Base-by-base conservation (phyloP, 2,888 invertebrate species). In the Lycophotia porphyrea region DNA sequence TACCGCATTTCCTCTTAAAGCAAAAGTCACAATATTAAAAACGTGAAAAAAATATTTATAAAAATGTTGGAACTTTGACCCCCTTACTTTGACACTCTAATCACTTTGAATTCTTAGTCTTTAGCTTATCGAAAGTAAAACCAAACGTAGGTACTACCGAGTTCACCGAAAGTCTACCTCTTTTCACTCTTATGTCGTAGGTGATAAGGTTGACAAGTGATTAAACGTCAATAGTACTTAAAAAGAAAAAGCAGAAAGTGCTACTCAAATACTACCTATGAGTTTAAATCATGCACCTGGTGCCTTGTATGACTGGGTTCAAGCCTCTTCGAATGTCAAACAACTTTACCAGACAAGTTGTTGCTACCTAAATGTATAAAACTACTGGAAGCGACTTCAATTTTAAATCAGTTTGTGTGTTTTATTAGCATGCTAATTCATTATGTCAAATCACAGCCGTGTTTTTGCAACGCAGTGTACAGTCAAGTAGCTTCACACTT, bases 281-380 rank as follows among this genome's bases (percentile, higher is more conserved):
- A 13, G 5, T 4, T 18, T 27, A 63, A 36, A 71, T 4, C 24
- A 39, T 7, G 24, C 47, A 49, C 39, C 64, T 74, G 47, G 39
- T 36, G 67, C 47, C 63, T 55, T 77, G 21, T 82, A 58, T 21
- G n/a, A 64, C 47, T 49, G 47, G 82, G 74, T 77, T 74, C 78
- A 77, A 85, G 68, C 58, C 52, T 65, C 73, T 74, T 74, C 63
- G 82, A 82, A 76, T 81, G 76, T 76, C 82, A 85, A 68, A 70
- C 72, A 61, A 66, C 76, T 55, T 63, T 31, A 44, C 21, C 69
- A 74, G 36, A 74, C 86, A 49, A 71, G 73, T 85, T 52, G 58
- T 47, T 18, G 15, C n/a, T 24, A 74, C 71, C 47, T n/a, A 66
- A 61, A 68, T 18, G 27, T 71, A 24, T 58, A 67, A 64, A 73